Conservation (phyloP, 2,113 vertebrate species). For the Clarias batrachus region DNA sequence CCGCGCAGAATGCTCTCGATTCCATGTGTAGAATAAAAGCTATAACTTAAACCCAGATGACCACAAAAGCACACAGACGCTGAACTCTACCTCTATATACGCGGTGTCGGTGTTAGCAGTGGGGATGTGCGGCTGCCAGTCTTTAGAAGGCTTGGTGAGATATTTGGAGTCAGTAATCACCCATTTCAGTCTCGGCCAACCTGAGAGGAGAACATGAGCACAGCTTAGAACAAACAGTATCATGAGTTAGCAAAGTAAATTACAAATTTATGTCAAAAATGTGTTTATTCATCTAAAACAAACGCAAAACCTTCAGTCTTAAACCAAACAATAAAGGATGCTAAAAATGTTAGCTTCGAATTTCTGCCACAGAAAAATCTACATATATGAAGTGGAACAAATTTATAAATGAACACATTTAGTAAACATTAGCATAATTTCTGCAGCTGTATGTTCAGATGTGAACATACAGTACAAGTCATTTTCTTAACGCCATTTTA, state of each 20-base stretch:
- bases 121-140: slow-evolving; percentile 96
- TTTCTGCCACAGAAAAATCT: not conserved
- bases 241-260: not conserved
- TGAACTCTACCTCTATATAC: slow-evolving; percentile 86
- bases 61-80: not conserved
- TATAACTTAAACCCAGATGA: not conserved
- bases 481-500: not conserved
- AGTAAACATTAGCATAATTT: not conserved
- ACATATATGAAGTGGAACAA: not conserved
- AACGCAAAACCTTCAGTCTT: too few relatives aligned
- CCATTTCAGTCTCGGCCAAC: slow-evolving; percentile 97
- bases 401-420: not conserved
- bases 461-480: too few relatives aligned
- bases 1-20: not conserved
- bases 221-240: not conserved
- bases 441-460: not conserved
- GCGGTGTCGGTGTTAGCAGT: slow-evolving; percentile 90
- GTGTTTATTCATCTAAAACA: not conserved
- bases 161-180: slow-evolving; percentile 98
- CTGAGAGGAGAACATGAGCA: slow-evolving; percentile 62
- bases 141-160: slow-evolving; percentile 95
- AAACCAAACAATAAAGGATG: not conserved
- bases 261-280: too few relatives aligned
- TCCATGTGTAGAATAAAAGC: not conserved
- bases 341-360: too few relatives aligned